phyloP scores from a whole-genome alignment of 2,113 vertebrate genomes.

The Nycticorax nycticorax region DNA sequence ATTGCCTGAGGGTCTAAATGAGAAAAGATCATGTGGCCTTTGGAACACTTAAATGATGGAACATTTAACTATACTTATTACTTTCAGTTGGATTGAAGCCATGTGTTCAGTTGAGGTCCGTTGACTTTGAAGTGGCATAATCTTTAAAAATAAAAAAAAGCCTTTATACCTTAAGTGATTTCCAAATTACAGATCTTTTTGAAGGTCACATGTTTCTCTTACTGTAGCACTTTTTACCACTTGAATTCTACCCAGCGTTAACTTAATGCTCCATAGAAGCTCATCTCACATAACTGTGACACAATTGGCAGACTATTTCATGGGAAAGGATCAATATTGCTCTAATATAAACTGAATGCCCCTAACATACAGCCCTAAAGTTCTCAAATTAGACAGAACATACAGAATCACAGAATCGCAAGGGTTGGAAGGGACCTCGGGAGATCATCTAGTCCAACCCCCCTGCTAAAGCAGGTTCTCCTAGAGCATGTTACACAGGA shows the following conservation, averaged over 20 bases:
- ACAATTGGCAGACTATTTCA: not conserved
- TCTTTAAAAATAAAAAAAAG: not conserved
- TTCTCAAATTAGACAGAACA: not conserved
- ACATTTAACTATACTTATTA: not conserved
- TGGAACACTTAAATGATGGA: not conserved
- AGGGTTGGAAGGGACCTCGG: no score
- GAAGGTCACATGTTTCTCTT: not conserved
- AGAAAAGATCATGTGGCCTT: not conserved
- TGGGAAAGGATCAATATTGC: not conserved
- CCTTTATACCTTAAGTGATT: not conserved
- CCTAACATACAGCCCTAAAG: not conserved
- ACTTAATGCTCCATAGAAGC: not conserved
- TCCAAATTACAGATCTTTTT: not conserved
- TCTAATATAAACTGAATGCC: not conserved
- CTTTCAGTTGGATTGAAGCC: not conserved
- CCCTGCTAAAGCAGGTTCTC: no score
- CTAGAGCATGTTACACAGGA: no score
- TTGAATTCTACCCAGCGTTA: not conserved
- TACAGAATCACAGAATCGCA: no score
- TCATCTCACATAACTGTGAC: not conserved
- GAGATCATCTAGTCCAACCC: no score
- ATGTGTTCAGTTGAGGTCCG: not conserved
- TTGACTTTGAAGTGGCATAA: not conserved
- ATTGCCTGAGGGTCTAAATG: not conserved
- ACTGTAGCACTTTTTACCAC: not conserved